These are phyloP conservation scores for Oreocharis arfaki DNA, from an alignment of 2,113 vertebrate species.

Conservation along the genomic window DNA sequence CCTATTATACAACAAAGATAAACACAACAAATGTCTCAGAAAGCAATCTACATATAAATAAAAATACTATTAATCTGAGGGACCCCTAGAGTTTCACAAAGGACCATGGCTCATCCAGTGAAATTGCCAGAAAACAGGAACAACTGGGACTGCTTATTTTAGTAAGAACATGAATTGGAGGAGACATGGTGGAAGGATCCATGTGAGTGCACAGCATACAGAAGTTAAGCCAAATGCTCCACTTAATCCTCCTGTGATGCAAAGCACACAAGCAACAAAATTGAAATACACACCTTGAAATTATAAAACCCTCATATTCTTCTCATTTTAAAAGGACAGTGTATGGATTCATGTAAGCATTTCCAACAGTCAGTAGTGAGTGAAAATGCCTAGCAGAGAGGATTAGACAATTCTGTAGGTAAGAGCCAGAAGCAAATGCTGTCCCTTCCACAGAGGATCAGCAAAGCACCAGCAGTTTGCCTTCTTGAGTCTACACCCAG, in stretches of 20 bases:
- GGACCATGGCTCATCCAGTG: not conserved
- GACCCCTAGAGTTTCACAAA: not conserved
- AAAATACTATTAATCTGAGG: not conserved
- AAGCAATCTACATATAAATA: not conserved
- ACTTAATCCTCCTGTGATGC: not conserved
- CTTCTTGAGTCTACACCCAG: not conserved
- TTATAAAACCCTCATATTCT: accelerated
- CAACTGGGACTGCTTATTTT: not conserved
- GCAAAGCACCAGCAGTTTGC: not conserved
- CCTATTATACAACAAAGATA: not conserved
- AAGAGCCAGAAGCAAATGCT: not conserved
- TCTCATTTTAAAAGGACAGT: not conserved
- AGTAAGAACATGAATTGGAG: not conserved
- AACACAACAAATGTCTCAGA: not conserved
- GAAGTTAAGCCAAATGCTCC: not conserved
- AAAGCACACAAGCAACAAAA: not conserved
- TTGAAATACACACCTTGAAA: not conserved
- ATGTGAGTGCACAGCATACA: not conserved
- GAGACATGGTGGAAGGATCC: not conserved
- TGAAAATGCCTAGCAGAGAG: not conserved
- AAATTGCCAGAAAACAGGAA: not conserved
- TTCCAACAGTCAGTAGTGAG: not conserved
- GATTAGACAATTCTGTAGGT: not conserved
- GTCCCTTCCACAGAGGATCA: not conserved
- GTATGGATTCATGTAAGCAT: not conserved